Base-by-base conservation (phyloP, 2,888 invertebrate species). In the Hanleya hanleyi region DNA sequence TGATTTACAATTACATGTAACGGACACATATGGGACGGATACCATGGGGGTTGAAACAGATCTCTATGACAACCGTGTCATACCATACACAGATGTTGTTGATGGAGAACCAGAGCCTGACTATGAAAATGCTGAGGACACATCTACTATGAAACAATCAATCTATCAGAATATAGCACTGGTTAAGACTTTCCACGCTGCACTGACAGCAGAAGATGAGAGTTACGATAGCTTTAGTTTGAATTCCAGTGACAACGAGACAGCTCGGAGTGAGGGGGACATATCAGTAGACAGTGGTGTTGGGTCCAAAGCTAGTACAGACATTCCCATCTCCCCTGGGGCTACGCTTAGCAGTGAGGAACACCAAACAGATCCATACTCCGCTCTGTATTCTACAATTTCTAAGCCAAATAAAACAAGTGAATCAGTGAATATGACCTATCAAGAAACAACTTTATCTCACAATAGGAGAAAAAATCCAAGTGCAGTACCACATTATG, bases 181-280 rank as follows among this genome's bases (percentile, higher is more conserved):
- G 1, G 57, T 22, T 15, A 57, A 57, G 9, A 29, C 57, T 15
- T 57, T 57, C 9, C 57, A 57, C 26, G 57, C 57, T 29, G 57
- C 57, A 4, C 32, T 57, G 32, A 57, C 57, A 29, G 32, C 57
- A 22, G 57, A 57, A 32, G 57, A 57, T 57, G 57, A 57, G 26
- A 57, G 57, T 26, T 57, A 29, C 26, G 57, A 57, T 57, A 57
- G 57, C 57, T 32, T 57, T 1, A 57, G 57, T 26, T 57, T 57
- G 9, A 22, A 57, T 9, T 57, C 57, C 4, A 41, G 41, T 41
- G 57, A 57, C 29, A 57, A 57, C 29, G 57, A 57, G 26, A 57
- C 57, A 29, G 57, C 26, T 22, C 57, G 57, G 26, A 57, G 57
- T 32, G 57, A 57, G 22, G 57, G 22, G 15, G 41, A 41, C 18